Evolutionary conservation across 2,797 vertebrate genomes (phyloP), one percentile per base, ranked within the genome.

Genomic region (Eutrigla gurnardus): DNA sequence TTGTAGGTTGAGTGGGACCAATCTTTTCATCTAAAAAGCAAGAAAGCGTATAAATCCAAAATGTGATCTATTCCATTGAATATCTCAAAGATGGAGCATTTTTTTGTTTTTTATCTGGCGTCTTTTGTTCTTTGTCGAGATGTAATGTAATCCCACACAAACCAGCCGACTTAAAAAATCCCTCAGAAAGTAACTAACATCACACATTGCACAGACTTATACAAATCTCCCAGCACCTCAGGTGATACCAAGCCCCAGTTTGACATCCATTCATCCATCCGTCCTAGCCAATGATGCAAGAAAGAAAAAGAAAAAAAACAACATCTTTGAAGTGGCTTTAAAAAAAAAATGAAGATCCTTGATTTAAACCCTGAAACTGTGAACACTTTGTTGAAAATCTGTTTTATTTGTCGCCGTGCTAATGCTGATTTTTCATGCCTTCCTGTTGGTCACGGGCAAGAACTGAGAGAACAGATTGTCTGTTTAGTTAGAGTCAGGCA

Each of bases 391-490:
- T 68, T 67, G 52, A 59, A 77, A 65, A 68, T 69, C 52, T 33
- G 58, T 57, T 39, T 61, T 43, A 32, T 82, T 69, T 58, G 62
- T 83, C 73, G 5, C 7, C n/a, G 2, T 7, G 9, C 60, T 60
- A 54, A 58, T 58, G 39, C 60, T 6, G 49, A 81, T 77, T 62
- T 40, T 50, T 69, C 49, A 67, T 40, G 13, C 2, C 36, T 58
- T 73, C 49, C 40, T 84, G 39, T 4, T 3, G 39, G 63, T 64
- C 70, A 63, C 1, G 25, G 40, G 45, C 33, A 18, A 3, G 13
- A 74, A 67, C 81, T 65, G 70, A 77, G 53, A 46, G 57, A 73
- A 49, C 67, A 64, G 55, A 57, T 59, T 67, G 46, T 85, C 42
- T 54, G 43, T 15, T 65, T 64, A 32, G 70, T 49, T 14, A n/a